Evolutionary conservation across 2,113 vertebrate genomes (phyloP).

Genomic region (Morphnarchus princeps): DNA sequence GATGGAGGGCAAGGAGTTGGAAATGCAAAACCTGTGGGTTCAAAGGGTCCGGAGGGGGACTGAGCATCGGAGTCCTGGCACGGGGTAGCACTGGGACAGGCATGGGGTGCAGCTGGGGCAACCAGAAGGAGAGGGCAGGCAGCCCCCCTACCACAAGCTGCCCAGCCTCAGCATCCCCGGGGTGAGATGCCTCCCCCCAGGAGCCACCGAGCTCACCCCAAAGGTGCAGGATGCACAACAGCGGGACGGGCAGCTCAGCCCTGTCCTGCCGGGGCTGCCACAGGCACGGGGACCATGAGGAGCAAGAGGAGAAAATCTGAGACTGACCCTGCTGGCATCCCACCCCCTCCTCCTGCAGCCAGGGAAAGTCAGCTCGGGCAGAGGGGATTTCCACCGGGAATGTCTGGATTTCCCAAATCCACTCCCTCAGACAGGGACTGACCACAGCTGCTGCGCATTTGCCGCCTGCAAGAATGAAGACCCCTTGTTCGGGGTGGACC

Average conservation of each 20-base stretch:
- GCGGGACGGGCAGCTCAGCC: neutral
- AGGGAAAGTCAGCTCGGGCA: neutral
- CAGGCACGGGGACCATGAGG: accelerated
- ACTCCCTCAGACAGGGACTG: neutral
- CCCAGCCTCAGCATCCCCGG: neutral
- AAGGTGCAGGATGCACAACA: neutral
- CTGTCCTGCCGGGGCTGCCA: neutral
- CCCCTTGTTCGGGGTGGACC: no score
- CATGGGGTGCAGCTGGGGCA: neutral
- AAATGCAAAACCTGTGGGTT: neutral
- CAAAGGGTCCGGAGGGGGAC: neutral
- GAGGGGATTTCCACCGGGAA: conserved; percentile 54
- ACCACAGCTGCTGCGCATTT: accelerated
- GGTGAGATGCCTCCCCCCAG: neutral
- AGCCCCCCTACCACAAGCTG: neutral
- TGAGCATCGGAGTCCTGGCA: accelerated
- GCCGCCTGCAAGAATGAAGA: neutral
- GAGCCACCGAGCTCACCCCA: accelerated
- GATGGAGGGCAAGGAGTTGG: accelerated
- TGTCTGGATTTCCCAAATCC: conserved; percentile 2
- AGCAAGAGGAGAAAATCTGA: neutral
- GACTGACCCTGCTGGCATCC: neutral
- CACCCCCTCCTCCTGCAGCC: neutral
- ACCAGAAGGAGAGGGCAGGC: neutral
- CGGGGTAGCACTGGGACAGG: neutral